Evolutionary conservation across 2,888 invertebrate species (phyloP).

Genomic region (Melanophora roralis): DNA sequence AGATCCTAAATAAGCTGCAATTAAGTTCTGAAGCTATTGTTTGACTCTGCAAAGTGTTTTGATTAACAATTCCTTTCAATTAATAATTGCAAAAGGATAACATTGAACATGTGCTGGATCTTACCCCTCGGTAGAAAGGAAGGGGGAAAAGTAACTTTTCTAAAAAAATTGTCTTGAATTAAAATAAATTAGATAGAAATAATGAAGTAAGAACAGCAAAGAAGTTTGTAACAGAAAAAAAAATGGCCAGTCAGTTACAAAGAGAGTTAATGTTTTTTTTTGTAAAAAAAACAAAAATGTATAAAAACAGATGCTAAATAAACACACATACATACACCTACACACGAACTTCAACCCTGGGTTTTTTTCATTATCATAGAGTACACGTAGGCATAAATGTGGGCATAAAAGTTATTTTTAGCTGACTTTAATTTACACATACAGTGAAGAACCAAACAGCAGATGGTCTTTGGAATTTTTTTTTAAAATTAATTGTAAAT

Average conservation of each 20-base stretch:
- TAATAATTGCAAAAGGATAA: too few relatives aligned
- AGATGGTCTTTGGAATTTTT: too few relatives aligned
- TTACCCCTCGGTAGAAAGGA: background rate
- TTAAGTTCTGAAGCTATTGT: too few relatives aligned
- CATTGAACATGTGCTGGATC: background rate
- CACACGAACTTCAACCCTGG: too few relatives aligned
- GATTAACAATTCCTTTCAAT: too few relatives aligned
- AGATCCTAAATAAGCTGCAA: too few relatives aligned
- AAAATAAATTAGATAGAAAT: constrained; percentile 16
- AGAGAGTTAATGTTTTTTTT: background rate
- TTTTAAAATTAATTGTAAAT: too few relatives aligned
- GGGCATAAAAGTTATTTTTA: background rate
- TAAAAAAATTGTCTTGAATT: background rate
- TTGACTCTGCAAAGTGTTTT: too few relatives aligned
- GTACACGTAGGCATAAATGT: background rate
- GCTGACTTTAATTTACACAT: background rate
- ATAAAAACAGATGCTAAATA: constrained; percentile 19
- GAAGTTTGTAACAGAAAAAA: background rate
- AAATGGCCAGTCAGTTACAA: background rate
- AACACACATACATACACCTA: too few relatives aligned
- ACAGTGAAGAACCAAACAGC: background rate
- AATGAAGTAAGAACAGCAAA: background rate
- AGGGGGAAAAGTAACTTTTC: background rate
- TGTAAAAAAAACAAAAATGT: background rate
- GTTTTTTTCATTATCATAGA: too few relatives aligned